Evolutionary conservation across 2,888 invertebrate species (phyloP).

Genomic region (Brenthis hecate): DNA sequence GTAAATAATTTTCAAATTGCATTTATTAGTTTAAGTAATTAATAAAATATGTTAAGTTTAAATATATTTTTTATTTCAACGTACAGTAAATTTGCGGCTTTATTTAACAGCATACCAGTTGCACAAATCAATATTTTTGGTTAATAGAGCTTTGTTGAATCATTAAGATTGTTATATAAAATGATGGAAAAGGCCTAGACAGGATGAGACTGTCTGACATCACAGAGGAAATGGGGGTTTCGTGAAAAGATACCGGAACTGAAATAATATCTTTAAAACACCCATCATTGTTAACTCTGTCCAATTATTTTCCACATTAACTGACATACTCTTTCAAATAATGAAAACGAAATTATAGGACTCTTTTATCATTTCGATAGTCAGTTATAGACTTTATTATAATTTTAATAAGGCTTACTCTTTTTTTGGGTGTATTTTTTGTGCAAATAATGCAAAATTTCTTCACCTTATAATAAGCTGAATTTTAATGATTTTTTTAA

Average conservation of each 20-base stretch:
- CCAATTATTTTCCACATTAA: slow-evolving; percentile 38
- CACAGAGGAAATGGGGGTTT: slow-evolving; percentile 40
- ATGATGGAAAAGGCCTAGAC: slow-evolving; percentile 33
- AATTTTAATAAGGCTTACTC: too few species aligned
- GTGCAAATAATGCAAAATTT: too few species aligned
- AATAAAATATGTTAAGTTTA: neutral
- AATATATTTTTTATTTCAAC: slow-evolving; percentile 5
- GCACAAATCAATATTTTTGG: slow-evolving; percentile 19
- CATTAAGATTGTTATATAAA: slow-evolving; percentile 37
- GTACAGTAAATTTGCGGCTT: neutral
- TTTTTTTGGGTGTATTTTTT: too few species aligned
- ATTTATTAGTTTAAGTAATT: slow-evolving; percentile 62
- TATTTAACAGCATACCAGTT: slow-evolving; percentile 5
- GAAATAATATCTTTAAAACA: slow-evolving; percentile 39
- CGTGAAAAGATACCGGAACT: slow-evolving; percentile 41
- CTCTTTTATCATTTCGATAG: too few species aligned
- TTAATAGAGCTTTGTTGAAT: slow-evolving; percentile 18
- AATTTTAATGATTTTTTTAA: too few species aligned
- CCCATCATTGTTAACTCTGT: slow-evolving; percentile 38
- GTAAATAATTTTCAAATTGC: slow-evolving; percentile 48
- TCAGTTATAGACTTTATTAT: too few species aligned
- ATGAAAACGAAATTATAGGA: neutral
- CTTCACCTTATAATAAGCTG: too few species aligned
- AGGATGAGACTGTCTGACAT: slow-evolving; percentile 40
- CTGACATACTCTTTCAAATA: slow-evolving; percentile 17